These are phyloP conservation scores for Bombus pyrosoma DNA, from an alignment of 1,140 invertebrate species.

Conservation along the genomic window DNA sequence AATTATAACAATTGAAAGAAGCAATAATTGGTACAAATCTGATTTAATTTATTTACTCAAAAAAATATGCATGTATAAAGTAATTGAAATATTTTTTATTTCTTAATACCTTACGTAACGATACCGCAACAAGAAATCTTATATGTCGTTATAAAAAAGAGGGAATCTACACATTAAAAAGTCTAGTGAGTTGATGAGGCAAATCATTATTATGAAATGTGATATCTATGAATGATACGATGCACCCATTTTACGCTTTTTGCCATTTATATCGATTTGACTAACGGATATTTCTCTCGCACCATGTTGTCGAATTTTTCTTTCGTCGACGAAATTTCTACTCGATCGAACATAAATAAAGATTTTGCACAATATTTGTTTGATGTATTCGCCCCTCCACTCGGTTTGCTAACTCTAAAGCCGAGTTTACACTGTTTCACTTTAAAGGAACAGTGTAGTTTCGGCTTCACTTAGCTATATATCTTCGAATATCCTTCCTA, in stretches of 20 bases:
- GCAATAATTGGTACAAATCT: slow-evolving; percentile 6
- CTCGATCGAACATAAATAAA: background rate
- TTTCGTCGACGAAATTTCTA: background rate
- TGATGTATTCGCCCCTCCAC: background rate
- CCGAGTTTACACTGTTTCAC: too few species aligned
- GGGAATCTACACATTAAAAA: slow-evolving; percentile 42
- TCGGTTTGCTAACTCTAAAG: background rate
- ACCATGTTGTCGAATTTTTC: slow-evolving; percentile 36
- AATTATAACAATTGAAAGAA: background rate
- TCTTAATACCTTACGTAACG: slow-evolving; percentile 55
- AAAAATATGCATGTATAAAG: slow-evolving; percentile 46
- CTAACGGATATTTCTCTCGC: slow-evolving; percentile 34
- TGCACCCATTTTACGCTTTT: slow-evolving; percentile 38
- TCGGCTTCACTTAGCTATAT: background rate
- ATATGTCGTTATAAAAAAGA: slow-evolving; percentile 53
- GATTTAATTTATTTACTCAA: slow-evolving; percentile 52
- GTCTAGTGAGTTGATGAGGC: slow-evolving; percentile 46
- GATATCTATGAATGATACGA: slow-evolving; percentile 41
- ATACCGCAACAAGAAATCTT: slow-evolving; percentile 55
- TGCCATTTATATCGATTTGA: slow-evolving; percentile 16
- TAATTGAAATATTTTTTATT: slow-evolving; percentile 42
- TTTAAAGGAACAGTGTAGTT: too few species aligned
- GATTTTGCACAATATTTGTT: slow-evolving; percentile 8
- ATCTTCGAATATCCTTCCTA: background rate
- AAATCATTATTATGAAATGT: slow-evolving; percentile 47